Evolutionary conservation across 2,888 invertebrate genomes (phyloP), one percentile per base, ranked within the genome.

Genomic region (Chirona hameri): DNA sequence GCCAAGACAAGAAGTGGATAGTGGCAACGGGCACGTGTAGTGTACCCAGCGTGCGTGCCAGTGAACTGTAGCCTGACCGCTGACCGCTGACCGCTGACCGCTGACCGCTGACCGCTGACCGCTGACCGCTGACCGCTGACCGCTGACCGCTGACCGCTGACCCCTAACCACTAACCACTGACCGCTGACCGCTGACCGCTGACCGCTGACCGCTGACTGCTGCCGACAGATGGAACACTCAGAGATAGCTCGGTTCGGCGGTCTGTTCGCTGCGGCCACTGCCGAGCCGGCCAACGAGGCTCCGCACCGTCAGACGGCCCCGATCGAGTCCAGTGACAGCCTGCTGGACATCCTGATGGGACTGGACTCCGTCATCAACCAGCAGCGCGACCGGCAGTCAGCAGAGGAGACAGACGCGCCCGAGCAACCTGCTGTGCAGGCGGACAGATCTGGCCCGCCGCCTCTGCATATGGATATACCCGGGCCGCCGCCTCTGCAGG

Each of bases 301-400:
- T 7, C 46, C 76, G 12, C 76, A 18, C 24, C 39, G 21, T 1
- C 39, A 52, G 39, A 7, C 76, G 39, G 39, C 76, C 24, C 12
- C 76, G 39, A 76, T 76, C 76, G 76, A 2, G 76, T 39, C 76
- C 76, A 39, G 76, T 24, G 76, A 76, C 76, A 76, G 76, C 27
- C 46, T 76, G 76, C 46, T 76, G 10, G 76, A 76, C 46, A 76
- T 76, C n/a, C 76, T 76, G 76, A 76, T 76, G 76, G 76, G 76
- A 7, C 76, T 76, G 24, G 76, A 76, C 76, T 21, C 76, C 4
- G 76, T 76, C 9, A 72, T 31, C 72, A 46, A n/a, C 24, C 21
- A 76, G 24, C 76, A 24, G 76, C 27, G 46, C 39, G 39, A n/a
- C 14, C 72, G 21, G 46, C 46, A 27, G 46, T 24, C 39, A 9